phyloP scores from a whole-genome alignment of 35 echinoderm and acorn worm species.

The Ophiothrix spiculata region DNA sequence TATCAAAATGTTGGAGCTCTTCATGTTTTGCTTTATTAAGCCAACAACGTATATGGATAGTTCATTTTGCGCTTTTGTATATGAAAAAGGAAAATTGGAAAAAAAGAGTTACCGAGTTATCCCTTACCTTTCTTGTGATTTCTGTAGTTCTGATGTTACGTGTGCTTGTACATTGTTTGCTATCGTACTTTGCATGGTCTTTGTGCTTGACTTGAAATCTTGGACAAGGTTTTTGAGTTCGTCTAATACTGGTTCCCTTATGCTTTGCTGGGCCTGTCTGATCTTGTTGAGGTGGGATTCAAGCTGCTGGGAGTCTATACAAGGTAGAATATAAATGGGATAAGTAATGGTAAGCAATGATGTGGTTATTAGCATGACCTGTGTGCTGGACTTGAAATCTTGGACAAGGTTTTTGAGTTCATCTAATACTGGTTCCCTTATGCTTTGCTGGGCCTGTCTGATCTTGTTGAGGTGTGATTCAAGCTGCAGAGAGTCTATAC shows the following conservation, averaged over 20 bases:
- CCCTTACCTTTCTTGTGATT: conserved; percentile 49
- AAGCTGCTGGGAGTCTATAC: conserved; percentile 56
- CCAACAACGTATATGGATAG: background rate
- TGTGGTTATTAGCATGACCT: conserved; percentile 22
- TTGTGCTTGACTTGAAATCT: conserved; percentile 23
- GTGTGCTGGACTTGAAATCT: conserved; percentile 23
- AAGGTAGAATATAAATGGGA: background rate
- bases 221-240: conserved; percentile 46
- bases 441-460: conserved; percentile 30
- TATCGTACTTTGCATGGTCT: conserved; percentile 28
- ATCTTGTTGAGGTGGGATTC: conserved; percentile 42
- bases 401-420: conserved; percentile 46
- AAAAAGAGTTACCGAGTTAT: too few relatives aligned
- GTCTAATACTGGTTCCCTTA: conserved; percentile 38
- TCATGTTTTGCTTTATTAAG: background rate
- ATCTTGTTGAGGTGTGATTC: conserved; percentile 42
- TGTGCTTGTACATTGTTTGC: conserved; percentile 34
- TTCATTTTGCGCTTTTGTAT: background rate
- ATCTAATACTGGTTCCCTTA: conserved; percentile 38
- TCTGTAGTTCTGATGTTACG: conserved; percentile 46
- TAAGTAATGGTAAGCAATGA: too few relatives aligned
- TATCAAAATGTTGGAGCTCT: background rate
- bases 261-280: conserved; percentile 30
- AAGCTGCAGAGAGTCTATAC: conserved; percentile 55
- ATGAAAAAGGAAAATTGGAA: too few relatives aligned